Evolutionary conservation across 1,140 invertebrate genomes (phyloP), one percentile per base, ranked within the genome.

Genomic region (Diorhabda elongata): DNA sequence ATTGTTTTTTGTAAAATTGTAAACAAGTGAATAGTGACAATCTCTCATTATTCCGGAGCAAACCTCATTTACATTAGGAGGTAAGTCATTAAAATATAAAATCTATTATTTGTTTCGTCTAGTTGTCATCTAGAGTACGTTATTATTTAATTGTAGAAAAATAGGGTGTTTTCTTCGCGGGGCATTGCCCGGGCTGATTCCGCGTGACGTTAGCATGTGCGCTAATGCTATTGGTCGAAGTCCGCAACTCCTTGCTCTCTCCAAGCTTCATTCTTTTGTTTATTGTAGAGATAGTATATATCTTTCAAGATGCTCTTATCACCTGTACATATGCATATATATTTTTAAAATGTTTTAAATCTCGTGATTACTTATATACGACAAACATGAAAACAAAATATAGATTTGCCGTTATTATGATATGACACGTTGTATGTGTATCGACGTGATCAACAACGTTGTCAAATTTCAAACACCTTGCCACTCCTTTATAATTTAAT

Each of bases 381-480:
- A 26, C 26, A 26, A 26, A 26, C 26, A 26, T 26, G 26, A 26
- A 52, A 2, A n/a, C 47, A 52, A 52, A 52, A 52, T 52, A 52
- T 52, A 52, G 47, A 52, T 64, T 64, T 42, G 62, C 62, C 44
- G 44, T 56, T 64, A 57, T 65, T 57, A 4, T 65, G 47, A 42
- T 65, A 47, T 67, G 65, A 67, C 65, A 67, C 65, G 65, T 67
- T 67, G 65, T 67, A 67, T 41, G 65, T 56, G 26, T 67, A 67
- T 67, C 65, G 65, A 67, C 65, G 65, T 67, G 65, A 67, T 56
- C 57, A 4, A 43, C 65, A 9, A 6, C 41, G 65, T 67, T 67
- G 65, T 58, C 65, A 60, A 41, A 5, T 44, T 41, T 41, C 57
- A 9, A 8, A 42, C 65, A 6, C 9, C 52, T 60, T 67, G 65